A percentile compares a stretch with the other conserved stretches of the same genome.
Evolutionary conservation across 2,797 vertebrate genomes (phyloP).

Genomic region (Calcarius lapponicus): DNA sequence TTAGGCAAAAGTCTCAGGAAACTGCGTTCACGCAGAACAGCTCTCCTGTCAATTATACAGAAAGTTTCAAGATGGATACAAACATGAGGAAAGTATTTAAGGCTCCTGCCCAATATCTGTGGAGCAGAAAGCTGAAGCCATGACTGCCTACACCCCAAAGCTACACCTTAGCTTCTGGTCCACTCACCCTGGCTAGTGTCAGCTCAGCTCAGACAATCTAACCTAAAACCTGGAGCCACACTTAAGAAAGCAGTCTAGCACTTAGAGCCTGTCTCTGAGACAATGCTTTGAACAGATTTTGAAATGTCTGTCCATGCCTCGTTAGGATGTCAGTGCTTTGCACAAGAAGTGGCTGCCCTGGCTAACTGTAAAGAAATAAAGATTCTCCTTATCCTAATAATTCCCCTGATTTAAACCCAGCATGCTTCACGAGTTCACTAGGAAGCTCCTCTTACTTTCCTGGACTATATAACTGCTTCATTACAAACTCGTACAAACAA

Average conservation of each 20-base stretch:
- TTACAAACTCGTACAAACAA: neutral
- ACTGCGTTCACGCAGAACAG: neutral
- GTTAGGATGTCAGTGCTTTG: neutral
- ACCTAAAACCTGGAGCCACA: neutral
- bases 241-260: neutral
- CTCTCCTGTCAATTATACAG: neutral
- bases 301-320: accelerated
- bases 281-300: neutral
- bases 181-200: neutral
- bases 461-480: neutral
- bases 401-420: neutral
- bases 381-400: neutral
- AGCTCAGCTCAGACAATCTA: neutral
- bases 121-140: neutral
- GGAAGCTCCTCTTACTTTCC: neutral
- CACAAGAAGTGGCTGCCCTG: neutral
- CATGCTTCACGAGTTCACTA: neutral
- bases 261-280: neutral
- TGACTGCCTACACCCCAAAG: neutral
- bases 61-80: neutral
- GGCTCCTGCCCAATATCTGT: neutral
- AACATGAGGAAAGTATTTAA: neutral
- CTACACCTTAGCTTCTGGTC: neutral
- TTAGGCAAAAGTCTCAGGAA: neutral
- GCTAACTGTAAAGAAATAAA: neutral